These are phyloP conservation scores for Sebastes schlegelii DNA, from an alignment of 2,113 vertebrate genomes.

Conservation along the genomic window DNA sequence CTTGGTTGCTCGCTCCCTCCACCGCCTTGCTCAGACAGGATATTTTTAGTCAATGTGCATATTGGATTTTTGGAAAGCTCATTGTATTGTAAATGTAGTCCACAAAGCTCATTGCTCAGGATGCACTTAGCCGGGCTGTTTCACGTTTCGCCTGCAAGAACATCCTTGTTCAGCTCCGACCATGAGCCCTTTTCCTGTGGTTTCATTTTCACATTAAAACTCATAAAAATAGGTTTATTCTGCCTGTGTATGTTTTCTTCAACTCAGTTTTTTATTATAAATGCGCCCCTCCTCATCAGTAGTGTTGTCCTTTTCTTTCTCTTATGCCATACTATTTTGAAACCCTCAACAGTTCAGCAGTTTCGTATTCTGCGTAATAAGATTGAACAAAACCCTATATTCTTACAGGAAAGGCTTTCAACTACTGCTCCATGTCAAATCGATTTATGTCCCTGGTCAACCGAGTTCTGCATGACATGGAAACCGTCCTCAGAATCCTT, in stretches of 20 bases:
- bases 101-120: constrained; percentile 42
- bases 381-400: constrained; percentile 46
- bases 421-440: constrained; percentile 49
- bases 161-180: constrained; percentile 37
- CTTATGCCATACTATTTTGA: constrained; percentile 19
- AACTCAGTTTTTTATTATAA: constrained; percentile 35
- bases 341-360: constrained; percentile 40
- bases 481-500: constrained; percentile 50
- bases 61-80: constrained; percentile 68
- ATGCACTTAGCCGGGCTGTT: constrained; percentile 49
- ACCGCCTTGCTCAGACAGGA: constrained; percentile 57
- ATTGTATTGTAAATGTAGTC: constrained; percentile 64
- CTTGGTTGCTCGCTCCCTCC: constrained; percentile 57
- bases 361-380: constrained; percentile 23
- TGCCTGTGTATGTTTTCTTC: neutral
- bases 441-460: constrained; percentile 53
- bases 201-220: constrained; percentile 30
- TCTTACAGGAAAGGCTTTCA: constrained; percentile 57
- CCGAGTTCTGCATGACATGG: constrained; percentile 42
- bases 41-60: constrained; percentile 74
- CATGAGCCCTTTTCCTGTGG: neutral
- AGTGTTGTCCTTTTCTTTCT: constrained; percentile 16
- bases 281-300: constrained; percentile 2
- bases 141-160: constrained; percentile 55
- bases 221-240: too few relatives aligned